A percentile compares a stretch with the other conserved stretches of the same genome.
phyloP scores from a whole-genome alignment of 2,113 vertebrate genomes.

The Tilapia sparmanii region DNA sequence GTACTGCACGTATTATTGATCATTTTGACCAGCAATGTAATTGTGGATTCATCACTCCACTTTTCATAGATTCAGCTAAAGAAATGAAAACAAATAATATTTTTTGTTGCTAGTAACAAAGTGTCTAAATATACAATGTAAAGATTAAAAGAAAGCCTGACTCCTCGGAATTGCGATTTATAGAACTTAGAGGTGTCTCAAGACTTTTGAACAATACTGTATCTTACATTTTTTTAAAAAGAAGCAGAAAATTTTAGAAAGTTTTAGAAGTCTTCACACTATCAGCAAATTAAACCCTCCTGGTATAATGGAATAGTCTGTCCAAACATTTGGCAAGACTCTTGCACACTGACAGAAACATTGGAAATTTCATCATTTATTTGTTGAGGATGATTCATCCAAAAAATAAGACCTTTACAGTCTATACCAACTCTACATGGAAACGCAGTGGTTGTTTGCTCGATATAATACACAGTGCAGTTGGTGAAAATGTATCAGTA shows the following conservation, averaged over 20 bases:
- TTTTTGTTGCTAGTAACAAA: neutral
- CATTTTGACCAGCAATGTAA: neutral
- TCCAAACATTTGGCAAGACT: neutral
- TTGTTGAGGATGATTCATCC: neutral
- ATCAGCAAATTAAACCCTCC: neutral
- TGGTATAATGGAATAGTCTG: neutral
- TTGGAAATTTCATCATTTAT: neutral
- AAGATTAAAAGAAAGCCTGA: fast-evolving
- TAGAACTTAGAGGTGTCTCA: neutral
- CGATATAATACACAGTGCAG: fast-evolving
- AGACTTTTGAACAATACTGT: fast-evolving
- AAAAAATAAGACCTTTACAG: neutral
- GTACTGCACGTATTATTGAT: fast-evolving
- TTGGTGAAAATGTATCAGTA: neutral
- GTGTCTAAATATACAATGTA: neutral
- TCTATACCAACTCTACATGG: neutral
- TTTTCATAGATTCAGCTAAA: neutral
- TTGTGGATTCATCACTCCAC: neutral
- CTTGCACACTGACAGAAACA: neutral
- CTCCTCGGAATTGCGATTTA: fast-evolving
- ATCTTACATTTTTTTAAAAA: neutral
- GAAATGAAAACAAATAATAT: neutral
- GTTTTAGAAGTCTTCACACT: neutral
- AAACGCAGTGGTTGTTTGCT: neutral
- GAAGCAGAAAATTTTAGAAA: neutral